Conservation (phyloP, 2,888 invertebrate species). For the Nezara viridula region DNA sequence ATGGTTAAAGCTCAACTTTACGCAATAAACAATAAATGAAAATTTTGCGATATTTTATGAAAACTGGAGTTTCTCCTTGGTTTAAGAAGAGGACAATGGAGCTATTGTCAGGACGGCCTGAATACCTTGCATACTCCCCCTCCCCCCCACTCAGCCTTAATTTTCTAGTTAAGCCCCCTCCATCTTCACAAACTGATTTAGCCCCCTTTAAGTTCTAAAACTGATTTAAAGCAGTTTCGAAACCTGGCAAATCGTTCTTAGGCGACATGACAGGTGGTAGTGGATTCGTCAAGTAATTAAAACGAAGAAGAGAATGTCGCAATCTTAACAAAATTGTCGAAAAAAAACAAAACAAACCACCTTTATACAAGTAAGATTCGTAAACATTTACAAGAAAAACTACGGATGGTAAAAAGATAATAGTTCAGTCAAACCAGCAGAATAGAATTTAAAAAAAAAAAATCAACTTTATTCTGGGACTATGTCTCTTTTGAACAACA, state of each 20-base stretch:
- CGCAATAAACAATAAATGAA: conserved; percentile 49
- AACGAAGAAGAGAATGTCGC: background rate
- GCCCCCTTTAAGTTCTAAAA: conserved; percentile 28
- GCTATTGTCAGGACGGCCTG: conserved; percentile 39
- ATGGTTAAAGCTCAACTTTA: background rate
- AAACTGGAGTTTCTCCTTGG: conserved; percentile 51
- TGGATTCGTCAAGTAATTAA: background rate
- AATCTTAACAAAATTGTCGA: no score
- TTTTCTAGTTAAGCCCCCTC: conserved; percentile 48
- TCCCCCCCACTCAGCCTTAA: conserved; percentile 36
- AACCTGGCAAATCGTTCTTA: background rate
- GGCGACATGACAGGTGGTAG: background rate
- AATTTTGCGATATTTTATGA: conserved; percentile 50
- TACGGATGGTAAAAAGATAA: no score
- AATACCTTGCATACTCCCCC: conserved; percentile 51
- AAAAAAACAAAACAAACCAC: no score
- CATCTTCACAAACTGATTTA: background rate
- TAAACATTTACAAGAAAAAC: no score
- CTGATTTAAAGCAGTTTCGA: conserved; percentile 1
- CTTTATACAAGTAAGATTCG: no score
- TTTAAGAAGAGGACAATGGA: conserved; percentile 47
- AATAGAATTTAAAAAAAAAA: no score
- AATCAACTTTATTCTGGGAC: no score
- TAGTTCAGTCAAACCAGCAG: no score
- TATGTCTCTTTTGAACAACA: no score